Evolutionary conservation across 2,888 invertebrate genomes (phyloP).

Genomic region (Theodoxus fluviatilis): DNA sequence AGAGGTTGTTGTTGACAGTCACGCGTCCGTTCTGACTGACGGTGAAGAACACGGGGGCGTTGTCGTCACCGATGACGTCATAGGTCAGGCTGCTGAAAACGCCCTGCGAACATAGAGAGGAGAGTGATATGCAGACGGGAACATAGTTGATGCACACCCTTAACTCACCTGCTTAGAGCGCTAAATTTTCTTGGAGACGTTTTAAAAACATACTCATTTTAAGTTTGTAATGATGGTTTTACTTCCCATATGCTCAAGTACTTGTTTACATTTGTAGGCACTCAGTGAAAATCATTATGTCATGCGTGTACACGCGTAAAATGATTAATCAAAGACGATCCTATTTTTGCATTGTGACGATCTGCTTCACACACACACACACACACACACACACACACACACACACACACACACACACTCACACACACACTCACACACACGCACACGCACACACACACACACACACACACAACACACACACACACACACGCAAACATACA

Average conservation of each 20-base stretch:
- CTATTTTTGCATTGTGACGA: background rate
- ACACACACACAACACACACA: background rate
- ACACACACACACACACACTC: conserved; percentile 8
- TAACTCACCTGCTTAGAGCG: too few relatives aligned
- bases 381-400: background rate
- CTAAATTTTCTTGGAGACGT: too few relatives aligned
- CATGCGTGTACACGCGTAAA: too few relatives aligned
- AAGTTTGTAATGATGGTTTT: too few relatives aligned
- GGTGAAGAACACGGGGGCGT: conserved; percentile 71
- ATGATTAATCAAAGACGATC: too few relatives aligned
- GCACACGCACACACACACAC: background rate
- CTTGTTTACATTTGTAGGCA: too few relatives aligned
- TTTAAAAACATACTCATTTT: too few relatives aligned
- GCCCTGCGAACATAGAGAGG: conserved; percentile 68
- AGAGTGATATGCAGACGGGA: too few relatives aligned
- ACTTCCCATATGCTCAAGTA: too few relatives aligned
- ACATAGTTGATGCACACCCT: too few relatives aligned
- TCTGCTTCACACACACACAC: background rate
- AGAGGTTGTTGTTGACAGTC: conserved; percentile 81
- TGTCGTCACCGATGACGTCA: conserved; percentile 54
- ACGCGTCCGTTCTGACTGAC: conserved; percentile 84
- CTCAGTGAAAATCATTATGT: too few relatives aligned
- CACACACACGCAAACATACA: too few relatives aligned
- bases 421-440: conserved; percentile 5
- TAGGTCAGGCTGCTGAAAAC: conserved; percentile 52